A percentile compares a stretch with the other conserved stretches of the same genome.
Evolutionary conservation across 64 coral and sea anemone genomes (phyloP).

Genomic region (Acropora yongei): DNA sequence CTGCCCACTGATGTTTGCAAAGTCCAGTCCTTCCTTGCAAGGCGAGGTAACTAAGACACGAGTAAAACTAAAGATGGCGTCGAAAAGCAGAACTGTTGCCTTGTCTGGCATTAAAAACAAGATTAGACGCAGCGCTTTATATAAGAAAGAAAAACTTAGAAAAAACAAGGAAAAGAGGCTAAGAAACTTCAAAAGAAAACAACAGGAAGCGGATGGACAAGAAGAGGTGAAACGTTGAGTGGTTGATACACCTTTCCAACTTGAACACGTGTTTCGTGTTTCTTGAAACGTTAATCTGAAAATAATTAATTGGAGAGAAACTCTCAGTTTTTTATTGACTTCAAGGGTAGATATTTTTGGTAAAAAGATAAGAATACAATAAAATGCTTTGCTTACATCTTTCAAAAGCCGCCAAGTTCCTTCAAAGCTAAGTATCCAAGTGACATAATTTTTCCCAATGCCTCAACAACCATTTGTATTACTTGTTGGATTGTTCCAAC

Average conservation of each 20-base stretch:
- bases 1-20: too few relatives aligned
- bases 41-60: neutral
- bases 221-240: constrained; percentile 53
- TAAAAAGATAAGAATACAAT: too few relatives aligned
- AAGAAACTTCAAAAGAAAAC: constrained; percentile 83
- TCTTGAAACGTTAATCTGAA: too few relatives aligned
- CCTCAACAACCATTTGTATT: too few relatives aligned
- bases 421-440: too few relatives aligned
- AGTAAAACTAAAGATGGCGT: constrained; percentile 79
- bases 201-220: constrained; percentile 76
- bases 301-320: too few relatives aligned
- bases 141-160: constrained; percentile 77
- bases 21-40: neutral
- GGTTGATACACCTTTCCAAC: neutral
- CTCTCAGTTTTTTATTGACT: too few relatives aligned
- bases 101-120: constrained; percentile 91
- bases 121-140: constrained; percentile 64
- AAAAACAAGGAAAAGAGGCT: constrained; percentile 92
- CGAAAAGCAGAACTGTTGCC: neutral
- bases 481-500: too few relatives aligned
- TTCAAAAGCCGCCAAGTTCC: too few relatives aligned
- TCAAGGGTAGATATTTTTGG: too few relatives aligned
- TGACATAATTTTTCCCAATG: too few relatives aligned
- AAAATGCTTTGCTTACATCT: too few relatives aligned
- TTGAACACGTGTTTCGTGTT: neutral